phyloP scores from a whole-genome alignment of 2,113 vertebrate species.

The Nipponia nippon region DNA sequence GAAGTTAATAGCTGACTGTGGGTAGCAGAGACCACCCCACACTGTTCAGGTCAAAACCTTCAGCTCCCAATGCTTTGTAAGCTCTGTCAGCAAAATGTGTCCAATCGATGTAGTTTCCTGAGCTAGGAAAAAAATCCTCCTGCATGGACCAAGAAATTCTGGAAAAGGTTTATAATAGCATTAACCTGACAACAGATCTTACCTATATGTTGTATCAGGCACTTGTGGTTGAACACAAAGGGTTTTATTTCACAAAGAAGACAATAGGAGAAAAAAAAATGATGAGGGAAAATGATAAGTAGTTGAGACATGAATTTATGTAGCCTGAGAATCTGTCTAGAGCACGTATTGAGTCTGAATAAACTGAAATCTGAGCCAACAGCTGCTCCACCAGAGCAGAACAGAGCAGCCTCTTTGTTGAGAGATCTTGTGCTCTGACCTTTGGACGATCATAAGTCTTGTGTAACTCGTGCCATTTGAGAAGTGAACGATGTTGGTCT shows the following conservation, averaged over 20 bases:
- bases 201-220: not conserved
- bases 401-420: not conserved
- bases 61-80: not conserved
- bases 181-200: not conserved
- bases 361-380: conserved; percentile 23
- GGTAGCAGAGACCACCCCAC: not conserved
- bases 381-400: conserved; percentile 3
- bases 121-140: not conserved
- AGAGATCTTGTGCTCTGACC: not conserved
- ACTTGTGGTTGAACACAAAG: not conserved
- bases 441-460: not conserved
- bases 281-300: not conserved
- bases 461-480: not conserved
- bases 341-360: not conserved
- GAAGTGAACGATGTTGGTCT: not conserved
- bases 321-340: not conserved
- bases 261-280: not conserved
- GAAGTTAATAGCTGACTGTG: not conserved
- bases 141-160: not conserved
- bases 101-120: not conserved
- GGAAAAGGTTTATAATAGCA: not conserved
- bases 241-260: not conserved
- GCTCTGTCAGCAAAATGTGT: not conserved
- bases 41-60: not conserved
- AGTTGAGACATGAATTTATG: not conserved